Conservation (phyloP, 2,113 vertebrate genomes). For the Motacilla tschutschensis region DNA sequence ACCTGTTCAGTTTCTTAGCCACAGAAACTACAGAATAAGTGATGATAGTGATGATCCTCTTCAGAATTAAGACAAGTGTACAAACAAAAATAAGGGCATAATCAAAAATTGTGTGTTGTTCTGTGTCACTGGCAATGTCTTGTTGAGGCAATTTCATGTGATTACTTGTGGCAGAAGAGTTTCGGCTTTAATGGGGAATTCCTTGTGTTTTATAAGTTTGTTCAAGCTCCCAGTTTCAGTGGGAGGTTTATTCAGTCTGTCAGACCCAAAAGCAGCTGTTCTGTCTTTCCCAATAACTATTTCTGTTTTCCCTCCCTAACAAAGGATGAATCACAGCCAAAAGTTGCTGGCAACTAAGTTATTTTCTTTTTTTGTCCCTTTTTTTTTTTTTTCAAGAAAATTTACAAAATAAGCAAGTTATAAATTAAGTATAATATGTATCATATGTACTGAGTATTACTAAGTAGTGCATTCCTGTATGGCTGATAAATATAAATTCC, state of each 20-base stretch:
- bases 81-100: not conserved
- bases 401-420: not conserved
- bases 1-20: not conserved
- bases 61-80: not conserved
- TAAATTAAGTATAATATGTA: not conserved
- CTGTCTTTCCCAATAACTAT: not conserved
- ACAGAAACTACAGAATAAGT: not conserved
- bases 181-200: not conserved
- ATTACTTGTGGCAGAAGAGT: not conserved
- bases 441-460: not conserved
- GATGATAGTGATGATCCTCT: not conserved
- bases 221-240: not conserved
- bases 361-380: accelerated
- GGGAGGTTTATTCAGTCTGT: not conserved
- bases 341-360: not conserved
- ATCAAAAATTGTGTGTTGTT: not conserved
- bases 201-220: not conserved
- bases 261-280: not conserved
- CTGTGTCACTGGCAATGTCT: not conserved
- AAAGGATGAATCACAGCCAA: not conserved
- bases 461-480: not conserved
- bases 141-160: not conserved
- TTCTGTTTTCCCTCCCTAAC: not conserved
- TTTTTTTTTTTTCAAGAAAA: not conserved
- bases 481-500: not conserved